Evolutionary conservation across 1,140 invertebrate genomes (phyloP), one percentile per base, ranked within the genome.

Genomic region (Brachionus plicatilis): DNA sequence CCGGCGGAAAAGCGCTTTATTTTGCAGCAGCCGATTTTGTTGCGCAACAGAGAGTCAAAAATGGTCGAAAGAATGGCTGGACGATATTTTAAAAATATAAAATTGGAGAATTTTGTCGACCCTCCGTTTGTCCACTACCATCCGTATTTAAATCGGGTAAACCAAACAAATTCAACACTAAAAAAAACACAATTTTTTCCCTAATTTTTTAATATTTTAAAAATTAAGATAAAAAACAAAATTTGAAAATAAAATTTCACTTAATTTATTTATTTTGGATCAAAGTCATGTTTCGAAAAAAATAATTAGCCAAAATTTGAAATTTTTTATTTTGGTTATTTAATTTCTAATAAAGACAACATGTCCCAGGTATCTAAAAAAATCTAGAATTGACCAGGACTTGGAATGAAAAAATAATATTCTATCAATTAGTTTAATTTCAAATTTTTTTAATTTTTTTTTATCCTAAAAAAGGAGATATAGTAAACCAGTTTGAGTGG

Each of bases 11-110:
- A 82, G 41, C 53, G 79, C 14, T 82, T 82, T 82, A 60, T 82
- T 24, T 14, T 82, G 11, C 79, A 82, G 41, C 79, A 82, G 20
- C 27, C 79, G 5, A 41, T 82, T 65, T n/a, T 82, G 9, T 37
- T 60, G 37, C 41, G 43, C 33, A 82, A 65, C 56, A 82, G 65
- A 45, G 79, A 82, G 41, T 82, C 79, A 8, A 60, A 9, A 82
- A 82, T 82, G 79, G 53, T 82, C 41, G 79, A 82, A 24, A 41
- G 79, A 65, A 82, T 82, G 79, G 50, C 79, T 68, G 79, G 79
- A 17, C 6, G 65, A 1, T 82, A 82, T 17, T 82, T 65, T 27
- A 82, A 82, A 47, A 82, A 66, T 37, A 37, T 82, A 1, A 68
- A 65, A 24, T 20, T 82, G 24, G 65, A 82, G 14, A 82, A 82